Evolutionary conservation across 2,888 invertebrate species (phyloP).

Genomic region (Cristatella mucedo): DNA sequence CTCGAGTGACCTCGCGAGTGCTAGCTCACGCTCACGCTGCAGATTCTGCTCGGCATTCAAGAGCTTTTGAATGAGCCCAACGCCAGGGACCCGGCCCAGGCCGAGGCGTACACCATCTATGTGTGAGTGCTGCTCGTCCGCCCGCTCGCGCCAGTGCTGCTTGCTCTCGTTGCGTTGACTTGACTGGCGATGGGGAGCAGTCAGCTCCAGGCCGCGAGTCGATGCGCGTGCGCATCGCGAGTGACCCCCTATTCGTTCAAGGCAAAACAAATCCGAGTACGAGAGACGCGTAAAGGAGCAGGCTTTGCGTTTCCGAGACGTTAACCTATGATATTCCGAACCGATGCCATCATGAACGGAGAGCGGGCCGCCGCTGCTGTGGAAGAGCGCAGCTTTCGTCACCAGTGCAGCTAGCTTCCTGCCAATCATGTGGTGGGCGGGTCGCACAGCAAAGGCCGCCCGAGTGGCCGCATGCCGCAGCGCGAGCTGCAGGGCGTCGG

Average conservation of each 20-base stretch:
- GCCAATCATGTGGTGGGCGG: no score
- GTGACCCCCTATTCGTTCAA: conserved; percentile 42
- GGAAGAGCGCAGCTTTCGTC: no score
- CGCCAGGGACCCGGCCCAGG: conserved; percentile 95
- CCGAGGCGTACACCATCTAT: conserved; percentile 95
- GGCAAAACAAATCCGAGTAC: conserved; percentile 89
- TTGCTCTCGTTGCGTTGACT: neutral
- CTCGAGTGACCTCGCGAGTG: no score
- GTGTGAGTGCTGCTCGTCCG: conserved; percentile 45
- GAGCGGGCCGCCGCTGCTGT: no score
- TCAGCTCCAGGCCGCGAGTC: neutral
- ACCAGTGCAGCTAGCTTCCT: no score
- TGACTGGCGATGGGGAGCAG: neutral
- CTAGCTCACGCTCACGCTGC: no score
- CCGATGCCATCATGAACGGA: no score
- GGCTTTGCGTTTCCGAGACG: conserved; percentile 47
- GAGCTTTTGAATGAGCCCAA: conserved; percentile 93
- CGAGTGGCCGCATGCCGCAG: no score
- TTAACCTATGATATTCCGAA: conserved; percentile 6
- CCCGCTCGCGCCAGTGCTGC: no score
- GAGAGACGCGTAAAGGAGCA: conserved; percentile 89
- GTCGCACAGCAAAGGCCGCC: no score
- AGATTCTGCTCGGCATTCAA: conserved; percentile 84
- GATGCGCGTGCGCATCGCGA: neutral
- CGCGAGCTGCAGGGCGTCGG: no score